phyloP scores from a whole-genome alignment of 2,888 invertebrate species.

The Lasioglossum malachurum region DNA sequence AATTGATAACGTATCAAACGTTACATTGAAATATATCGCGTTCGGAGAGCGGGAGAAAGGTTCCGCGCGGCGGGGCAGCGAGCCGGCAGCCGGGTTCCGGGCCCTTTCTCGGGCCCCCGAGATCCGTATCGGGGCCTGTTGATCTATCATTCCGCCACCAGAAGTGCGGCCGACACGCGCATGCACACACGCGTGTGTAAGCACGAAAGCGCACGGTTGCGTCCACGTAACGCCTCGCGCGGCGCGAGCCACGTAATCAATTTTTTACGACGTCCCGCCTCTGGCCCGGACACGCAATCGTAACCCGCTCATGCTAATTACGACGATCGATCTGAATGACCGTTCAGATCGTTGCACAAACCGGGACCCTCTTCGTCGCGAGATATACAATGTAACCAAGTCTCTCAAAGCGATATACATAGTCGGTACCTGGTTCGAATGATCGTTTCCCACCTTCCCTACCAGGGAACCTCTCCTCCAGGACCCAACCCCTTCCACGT shows the following conservation, averaged over 20 bases:
- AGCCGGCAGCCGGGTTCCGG: slow-evolving; percentile 52
- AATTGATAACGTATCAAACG: slow-evolving; percentile 61
- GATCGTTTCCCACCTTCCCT: slow-evolving; percentile 5
- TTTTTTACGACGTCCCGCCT: background rate
- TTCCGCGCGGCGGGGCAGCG: slow-evolving; percentile 34
- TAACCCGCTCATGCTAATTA: slow-evolving; percentile 29
- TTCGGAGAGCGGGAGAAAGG: slow-evolving; percentile 58
- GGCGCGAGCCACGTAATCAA: background rate
- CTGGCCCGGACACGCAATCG: background rate
- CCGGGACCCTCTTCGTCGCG: background rate
- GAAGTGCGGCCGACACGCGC: slow-evolving; percentile 44
- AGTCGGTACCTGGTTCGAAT: background rate
- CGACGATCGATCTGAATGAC: background rate
- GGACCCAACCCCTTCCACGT: slow-evolving; percentile 57
- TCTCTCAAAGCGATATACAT: background rate
- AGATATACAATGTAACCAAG: background rate
- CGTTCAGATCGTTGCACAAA: background rate
- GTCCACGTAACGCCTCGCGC: slow-evolving; percentile 49
- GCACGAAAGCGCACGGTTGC: slow-evolving; percentile 51
- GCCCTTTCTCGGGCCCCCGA: slow-evolving; percentile 54
- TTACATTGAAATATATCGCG: slow-evolving; percentile 57
- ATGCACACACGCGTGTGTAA: slow-evolving; percentile 29
- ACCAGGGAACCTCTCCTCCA: slow-evolving; percentile 47
- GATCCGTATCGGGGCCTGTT: slow-evolving; percentile 55
- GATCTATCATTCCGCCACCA: slow-evolving; percentile 65